Evolutionary conservation across 1,140 invertebrate genomes (phyloP), one percentile per base, ranked within the genome.

Genomic region (Drosophila teissieri): DNA sequence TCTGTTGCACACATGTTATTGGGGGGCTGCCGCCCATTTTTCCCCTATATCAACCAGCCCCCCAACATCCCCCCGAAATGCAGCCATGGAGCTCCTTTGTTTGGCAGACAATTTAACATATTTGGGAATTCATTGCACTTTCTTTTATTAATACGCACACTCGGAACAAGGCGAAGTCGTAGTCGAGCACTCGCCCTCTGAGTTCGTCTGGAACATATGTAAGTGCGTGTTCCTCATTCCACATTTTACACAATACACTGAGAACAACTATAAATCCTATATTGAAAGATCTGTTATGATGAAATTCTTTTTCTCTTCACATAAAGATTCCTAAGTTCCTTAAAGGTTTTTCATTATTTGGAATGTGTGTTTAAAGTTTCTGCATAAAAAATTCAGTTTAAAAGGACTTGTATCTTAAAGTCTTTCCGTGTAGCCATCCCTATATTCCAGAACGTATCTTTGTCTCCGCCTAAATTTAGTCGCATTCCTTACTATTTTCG

Each of bases 41-140:
- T 40, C 19, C 36, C 15, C 15, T 48, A 12, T 27, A 14, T 22
- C 37, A 14, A 11, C 17, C 34, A 45, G 19, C 39, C 6, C 24
- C 40, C n/a, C 19, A 2, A 17, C 11, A 17, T 22, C 39, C 17
- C 19, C 40, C 14, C n/a, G 6, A 19, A 19, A 19, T 19, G 1
- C 19, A 19, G 31, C 14, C 46, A 15, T 53, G 61, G 14, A 34
- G 49, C 70, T 84, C 56, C 83, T 88, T 88, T 88, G 84, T 88
- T 88, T 88, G 84, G 84, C 78, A 78, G 84, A 88, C 76, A 89
- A 88, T 88, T 88, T 88, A 88, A 88, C 84, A 88, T 88, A 89
- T 88, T 88, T 88, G 84, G 84, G 84, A 88, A 88, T 88, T 88
- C 84, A 88, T 89, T 88, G 84, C 84, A 88, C 84, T 88, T 88